Conservation (phyloP, 2,113 vertebrate species). For the Nesogale talazaci region DNA sequence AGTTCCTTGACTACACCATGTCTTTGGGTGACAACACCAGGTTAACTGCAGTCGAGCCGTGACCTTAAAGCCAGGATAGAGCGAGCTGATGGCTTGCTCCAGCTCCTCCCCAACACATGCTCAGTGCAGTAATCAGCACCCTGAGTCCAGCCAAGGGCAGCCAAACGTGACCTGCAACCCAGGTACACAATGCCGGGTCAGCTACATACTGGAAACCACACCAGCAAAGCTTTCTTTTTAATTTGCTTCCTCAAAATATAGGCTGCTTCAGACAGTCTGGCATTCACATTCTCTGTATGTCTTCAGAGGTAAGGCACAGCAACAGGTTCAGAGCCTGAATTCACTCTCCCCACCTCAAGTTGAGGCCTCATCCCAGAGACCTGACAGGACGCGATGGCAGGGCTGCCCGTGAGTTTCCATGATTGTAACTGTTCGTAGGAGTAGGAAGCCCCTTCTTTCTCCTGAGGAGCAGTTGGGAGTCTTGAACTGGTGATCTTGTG, state of each 20-base stretch:
- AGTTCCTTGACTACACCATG: neutral
- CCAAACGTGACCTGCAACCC: neutral
- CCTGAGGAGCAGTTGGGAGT: too few species aligned
- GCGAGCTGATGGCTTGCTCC: conserved; percentile 48
- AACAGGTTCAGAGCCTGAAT: too few species aligned
- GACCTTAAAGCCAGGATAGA: conserved; percentile 51
- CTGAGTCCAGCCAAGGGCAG: conserved; percentile 43
- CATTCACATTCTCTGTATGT: neutral
- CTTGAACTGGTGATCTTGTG: too few species aligned
- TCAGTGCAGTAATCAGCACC: conserved; percentile 51
- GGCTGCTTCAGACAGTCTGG: neutral
- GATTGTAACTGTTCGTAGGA: too few species aligned
- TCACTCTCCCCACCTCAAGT: too few species aligned
- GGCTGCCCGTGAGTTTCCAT: too few species aligned
- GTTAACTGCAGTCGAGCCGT: conserved; percentile 55
- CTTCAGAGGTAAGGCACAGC: neutral
- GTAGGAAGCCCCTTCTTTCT: too few species aligned
- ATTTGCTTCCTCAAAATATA: neutral
- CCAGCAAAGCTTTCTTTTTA: neutral
- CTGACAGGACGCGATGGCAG: too few species aligned
- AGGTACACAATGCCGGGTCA: neutral
- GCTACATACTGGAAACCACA: neutral
- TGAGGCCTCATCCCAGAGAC: too few species aligned
- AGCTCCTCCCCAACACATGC: conserved; percentile 46
- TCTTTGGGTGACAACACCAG: neutral